Evolutionary conservation across 2,113 vertebrate genomes (phyloP), one percentile per base, ranked within the genome.

Genomic region (Tricholaema leucomelas): DNA sequence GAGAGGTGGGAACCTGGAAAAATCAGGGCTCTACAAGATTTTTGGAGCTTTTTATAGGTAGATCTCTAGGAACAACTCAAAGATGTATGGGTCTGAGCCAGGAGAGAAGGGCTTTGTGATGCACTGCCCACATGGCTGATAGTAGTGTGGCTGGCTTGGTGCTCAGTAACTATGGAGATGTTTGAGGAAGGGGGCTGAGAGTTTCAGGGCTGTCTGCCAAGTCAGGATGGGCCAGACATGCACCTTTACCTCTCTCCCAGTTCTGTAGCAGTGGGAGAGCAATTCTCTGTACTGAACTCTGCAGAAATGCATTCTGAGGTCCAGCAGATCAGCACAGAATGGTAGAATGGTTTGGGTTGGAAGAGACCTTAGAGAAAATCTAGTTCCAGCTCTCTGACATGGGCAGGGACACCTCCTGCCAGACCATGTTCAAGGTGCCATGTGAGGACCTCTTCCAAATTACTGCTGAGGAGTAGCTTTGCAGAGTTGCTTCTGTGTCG

Each of bases 391-490:
- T 12, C 48, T 23, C 48, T 25, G 48, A 12, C 48, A 25, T 50
- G 48, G 48, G 48, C 48, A 50, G 48, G 21, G 48, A 50, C 48
- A 50, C 23, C 48, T 50, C 48, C 23, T 24, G 12, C 48, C 23
- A 25, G 23, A 50, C 48, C 12, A 50, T 24, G 46, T 23, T 48
- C 46, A 48, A 48, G 21, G 46, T 48, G 20, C 21, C 46, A 48
- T 48, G 48, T 7, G 12, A 50, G 1, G 52, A 12, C 16, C 40
- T 38, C 16, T 60, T 48, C 82, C 18, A 6, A 0, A 13, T 35
- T 4, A 12, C 3, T 44, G 1, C 76, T 1, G 16, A 36, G 36
- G 48, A 87, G 0, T 0, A 8, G 35, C 2, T 44, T 42, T 56
- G 69, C 27, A 50, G 70, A 38, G 56, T 20, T 33, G 33, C 24